Base-by-base conservation (phyloP, 2,113 vertebrate genomes). In the Alligator mississippiensis region DNA sequence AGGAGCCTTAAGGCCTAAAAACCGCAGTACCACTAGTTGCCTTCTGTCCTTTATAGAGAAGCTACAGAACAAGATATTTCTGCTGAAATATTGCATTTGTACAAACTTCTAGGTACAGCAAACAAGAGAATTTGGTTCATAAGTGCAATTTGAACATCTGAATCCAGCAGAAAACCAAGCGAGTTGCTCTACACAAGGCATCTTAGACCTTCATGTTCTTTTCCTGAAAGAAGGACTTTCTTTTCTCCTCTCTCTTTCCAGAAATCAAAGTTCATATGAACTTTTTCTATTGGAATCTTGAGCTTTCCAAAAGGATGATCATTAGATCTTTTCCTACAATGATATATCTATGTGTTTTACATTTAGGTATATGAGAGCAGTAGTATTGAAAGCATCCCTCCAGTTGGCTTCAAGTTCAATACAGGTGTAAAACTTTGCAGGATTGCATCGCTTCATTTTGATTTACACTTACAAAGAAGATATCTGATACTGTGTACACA, bases 341-440 rank as follows among this genome's bases (percentile, higher is more conserved):
- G 84, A 90, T 72, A 34, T 72, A 22, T 18, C 68, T 72, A 14
- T 72, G 68, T 72, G 21, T 38, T 38, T 38, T 38, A 38, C 38
- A 38, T 38, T 38, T 38, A 38, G 38, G 38, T 38, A 8, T 38
- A 38, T 38, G 38, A 38, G 38, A 38, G 38, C 38, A 38, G 38
- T 38, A 38, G 38, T 38, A 38, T 38, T 38, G 38, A 38, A 38
- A 5, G 38, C 38, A 38, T 38, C 38, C 38, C 38, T 38, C 38
- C 38, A 38, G 38, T 38, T 38, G 38, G 38, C n/a, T 84, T 90
- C 92, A 87, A 85, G 80, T 85, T 80, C 84, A 92, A 70, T 83
- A 72, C 70, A 87, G 70, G 80, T 83, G 70, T 82, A 12, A 87
- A 27, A 85, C 63, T 88, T 58, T 80, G 55, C 58, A 80, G 87